Evolutionary conservation across 2,888 invertebrate species (phyloP), one percentile per base, ranked within the genome.

Genomic region (Ptilodon capucinus): DNA sequence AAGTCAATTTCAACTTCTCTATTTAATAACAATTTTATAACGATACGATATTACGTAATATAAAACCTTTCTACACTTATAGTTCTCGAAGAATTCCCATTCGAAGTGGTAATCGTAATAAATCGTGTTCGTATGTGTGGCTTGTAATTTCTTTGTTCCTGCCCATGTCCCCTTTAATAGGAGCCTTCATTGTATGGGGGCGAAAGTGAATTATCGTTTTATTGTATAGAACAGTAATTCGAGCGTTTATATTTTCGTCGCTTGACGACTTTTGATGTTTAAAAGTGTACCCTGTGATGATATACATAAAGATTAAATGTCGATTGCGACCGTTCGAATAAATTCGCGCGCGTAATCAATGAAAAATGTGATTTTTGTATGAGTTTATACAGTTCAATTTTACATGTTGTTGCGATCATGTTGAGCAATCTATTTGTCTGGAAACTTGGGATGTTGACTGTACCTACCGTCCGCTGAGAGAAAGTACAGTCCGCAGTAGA

Each of bases 171-270:
- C 65, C 69, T 59, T 54, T 60, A 61, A 61, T 61, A 25, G 9
- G 16, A 16, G 56, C 67, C 60, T 68, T 63, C 70, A 72, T 74
- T 73, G 71, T 75, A 69, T 71, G 72, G 60, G 63, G 71, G 74
- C 68, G 67, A 68, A 71, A 70, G 71, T 73, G 71, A 79, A 76
- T 78, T 78, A 76, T 74, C 67, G 69, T 64, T 60, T 62, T 62
- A 63, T 64, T 70, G 60, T 69, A 55, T 55, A 53, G 51, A 60
- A 59, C 16, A 54, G 52, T 58, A 54, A 35, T 35, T 17, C 17
- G 17, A n/a, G 16, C 21, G 17, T 44, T 34, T 44, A 28, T 25
- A 9, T 16, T 35, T 16, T 35, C 35, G 8, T 34, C 34, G 32
- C 14, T 32, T 14, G 13, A 30, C 4, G 30, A 3, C 6, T 32